A percentile compares a stretch with the other conserved stretches of the same genome.
These are phyloP conservation scores for Palythoa grandiflora DNA, from an alignment of 92 coral and sea anemone species.

Conservation along the genomic window DNA sequence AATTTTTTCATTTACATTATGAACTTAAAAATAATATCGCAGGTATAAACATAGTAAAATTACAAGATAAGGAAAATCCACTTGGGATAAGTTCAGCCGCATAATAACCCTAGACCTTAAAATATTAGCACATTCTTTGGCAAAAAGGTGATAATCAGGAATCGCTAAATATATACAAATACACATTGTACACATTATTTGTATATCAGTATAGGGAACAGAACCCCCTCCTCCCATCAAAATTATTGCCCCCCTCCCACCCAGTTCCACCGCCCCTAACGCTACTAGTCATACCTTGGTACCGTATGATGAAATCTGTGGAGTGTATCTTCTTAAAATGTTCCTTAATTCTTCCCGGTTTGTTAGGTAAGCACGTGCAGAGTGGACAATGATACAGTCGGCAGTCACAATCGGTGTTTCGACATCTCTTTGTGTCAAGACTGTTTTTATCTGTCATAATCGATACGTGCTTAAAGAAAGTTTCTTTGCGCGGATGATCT, in stretches of 20 bases:
- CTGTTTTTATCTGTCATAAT: slow-evolving; percentile 66
- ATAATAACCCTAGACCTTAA: too few species aligned
- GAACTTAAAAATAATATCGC: too few species aligned
- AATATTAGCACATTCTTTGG: too few species aligned
- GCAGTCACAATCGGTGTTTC: slow-evolving; percentile 88
- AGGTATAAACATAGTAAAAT: too few species aligned
- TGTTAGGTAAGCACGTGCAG: slow-evolving; percentile 88
- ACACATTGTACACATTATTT: background rate
- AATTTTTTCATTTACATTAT: too few species aligned
- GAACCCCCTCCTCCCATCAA: too few species aligned
- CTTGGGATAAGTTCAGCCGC: too few species aligned
- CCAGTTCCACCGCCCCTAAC: too few species aligned
- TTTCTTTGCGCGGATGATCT: slow-evolving; percentile 56
- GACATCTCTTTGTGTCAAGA: slow-evolving; percentile 71
- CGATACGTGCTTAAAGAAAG: slow-evolving; percentile 72
- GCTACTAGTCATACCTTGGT: slow-evolving; percentile 68
- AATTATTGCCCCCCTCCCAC: too few species aligned
- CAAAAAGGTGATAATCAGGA: too few species aligned
- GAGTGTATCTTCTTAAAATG: slow-evolving; percentile 91
- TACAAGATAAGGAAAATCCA: too few species aligned
- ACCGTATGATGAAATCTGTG: slow-evolving; percentile 80
- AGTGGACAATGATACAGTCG: slow-evolving; percentile 89
- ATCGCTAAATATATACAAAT: background rate
- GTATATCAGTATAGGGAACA: background rate
- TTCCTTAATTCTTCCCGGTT: slow-evolving; percentile 88